These are phyloP conservation scores for Drosophila macrospina DNA, from an alignment of 2,888 invertebrate species.

Conservation along the genomic window DNA sequence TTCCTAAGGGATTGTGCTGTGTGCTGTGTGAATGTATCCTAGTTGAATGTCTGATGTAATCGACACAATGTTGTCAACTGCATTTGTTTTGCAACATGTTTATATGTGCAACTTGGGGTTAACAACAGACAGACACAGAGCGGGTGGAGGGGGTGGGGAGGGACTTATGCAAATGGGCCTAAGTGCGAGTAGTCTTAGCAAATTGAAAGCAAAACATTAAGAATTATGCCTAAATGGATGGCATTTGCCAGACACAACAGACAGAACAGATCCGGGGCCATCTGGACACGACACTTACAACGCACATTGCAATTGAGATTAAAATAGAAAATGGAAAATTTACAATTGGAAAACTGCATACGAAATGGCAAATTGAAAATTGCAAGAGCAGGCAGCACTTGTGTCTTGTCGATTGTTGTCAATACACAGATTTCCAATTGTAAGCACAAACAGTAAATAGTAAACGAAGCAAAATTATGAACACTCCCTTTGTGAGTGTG, in stretches of 20 bases:
- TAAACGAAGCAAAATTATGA: slow-evolving; percentile 51
- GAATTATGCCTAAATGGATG: slow-evolving; percentile 75
- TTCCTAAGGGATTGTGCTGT: slow-evolving; percentile 27
- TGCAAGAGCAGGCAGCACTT: slow-evolving; percentile 2
- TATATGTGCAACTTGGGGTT: slow-evolving; percentile 34
- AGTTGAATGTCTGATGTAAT: slow-evolving; percentile 40
- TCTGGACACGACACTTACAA: slow-evolving; percentile 65
- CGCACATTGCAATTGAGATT: slow-evolving; percentile 46
- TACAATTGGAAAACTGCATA: slow-evolving; percentile 20
- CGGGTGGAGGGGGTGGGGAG: too few relatives aligned
- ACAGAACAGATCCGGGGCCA: slow-evolving; percentile 44
- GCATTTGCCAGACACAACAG: slow-evolving; percentile 22
- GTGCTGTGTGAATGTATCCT: slow-evolving; percentile 5
- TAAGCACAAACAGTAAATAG: slow-evolving; percentile 58
- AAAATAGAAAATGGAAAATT: slow-evolving; percentile 36
- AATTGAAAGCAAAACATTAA: slow-evolving; percentile 82
- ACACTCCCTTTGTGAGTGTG: slow-evolving; percentile 1
- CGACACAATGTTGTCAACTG: slow-evolving; percentile 58
- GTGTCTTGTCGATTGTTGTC: slow-evolving; percentile 49
- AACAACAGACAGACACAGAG: not conserved
- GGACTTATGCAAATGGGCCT: slow-evolving; percentile 67
- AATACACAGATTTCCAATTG: slow-evolving; percentile 75
- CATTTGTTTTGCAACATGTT: slow-evolving; percentile 67
- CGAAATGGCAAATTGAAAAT: slow-evolving; percentile 24
- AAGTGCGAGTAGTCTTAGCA: slow-evolving; percentile 70